A percentile compares a stretch with the other conserved stretches of the same genome.
phyloP scores from a whole-genome alignment of 2,797 vertebrate genomes.

The Epinephelus awoara region DNA sequence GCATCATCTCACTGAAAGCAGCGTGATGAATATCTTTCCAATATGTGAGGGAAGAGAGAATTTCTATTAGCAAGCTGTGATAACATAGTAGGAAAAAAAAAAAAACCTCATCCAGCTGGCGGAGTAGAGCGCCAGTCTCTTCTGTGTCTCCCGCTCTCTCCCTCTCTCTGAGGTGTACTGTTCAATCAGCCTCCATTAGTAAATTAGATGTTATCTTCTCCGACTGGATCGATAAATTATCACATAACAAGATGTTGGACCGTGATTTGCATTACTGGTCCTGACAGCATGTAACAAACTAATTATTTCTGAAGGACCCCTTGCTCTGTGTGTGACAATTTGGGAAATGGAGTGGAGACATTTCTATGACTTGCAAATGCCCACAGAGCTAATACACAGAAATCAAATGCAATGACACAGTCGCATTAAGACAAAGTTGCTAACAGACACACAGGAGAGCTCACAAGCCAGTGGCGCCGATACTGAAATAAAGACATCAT shows the following conservation, averaged over 20 bases:
- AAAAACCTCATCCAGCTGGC: slow-evolving; percentile 41
- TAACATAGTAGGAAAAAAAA: slow-evolving; percentile 26
- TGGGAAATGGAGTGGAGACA: slow-evolving; percentile 48
- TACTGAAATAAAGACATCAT: slow-evolving; percentile 35
- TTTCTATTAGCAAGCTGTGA: slow-evolving; percentile 76
- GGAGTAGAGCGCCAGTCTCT: slow-evolving; percentile 24
- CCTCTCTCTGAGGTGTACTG: slow-evolving; percentile 50
- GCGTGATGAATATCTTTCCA: slow-evolving; percentile 75
- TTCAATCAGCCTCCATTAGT: slow-evolving; percentile 77
- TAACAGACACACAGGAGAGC: slow-evolving; percentile 29
- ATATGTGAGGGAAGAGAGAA: slow-evolving; percentile 65
- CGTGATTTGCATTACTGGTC: slow-evolving; percentile 69
- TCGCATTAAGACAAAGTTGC: slow-evolving; percentile 37
- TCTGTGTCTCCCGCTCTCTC: neutral
- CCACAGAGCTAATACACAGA: slow-evolving; percentile 31
- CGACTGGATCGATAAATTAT: slow-evolving; percentile 77
- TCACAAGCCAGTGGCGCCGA: slow-evolving; percentile 1
- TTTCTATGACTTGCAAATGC: slow-evolving; percentile 47
- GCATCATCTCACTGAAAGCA: slow-evolving; percentile 63
- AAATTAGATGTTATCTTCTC: slow-evolving; percentile 77
- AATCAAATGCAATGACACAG: slow-evolving; percentile 41
- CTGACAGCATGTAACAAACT: slow-evolving; percentile 69
- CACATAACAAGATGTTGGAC: slow-evolving; percentile 77
- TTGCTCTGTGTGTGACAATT: slow-evolving; percentile 53
- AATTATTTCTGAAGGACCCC: slow-evolving; percentile 73